Percentiles rank a stretch among this genome's conserved stretches.
Evolutionary conservation across 2,113 vertebrate species (phyloP).

Genomic region (Rhabdornis inornatus): DNA sequence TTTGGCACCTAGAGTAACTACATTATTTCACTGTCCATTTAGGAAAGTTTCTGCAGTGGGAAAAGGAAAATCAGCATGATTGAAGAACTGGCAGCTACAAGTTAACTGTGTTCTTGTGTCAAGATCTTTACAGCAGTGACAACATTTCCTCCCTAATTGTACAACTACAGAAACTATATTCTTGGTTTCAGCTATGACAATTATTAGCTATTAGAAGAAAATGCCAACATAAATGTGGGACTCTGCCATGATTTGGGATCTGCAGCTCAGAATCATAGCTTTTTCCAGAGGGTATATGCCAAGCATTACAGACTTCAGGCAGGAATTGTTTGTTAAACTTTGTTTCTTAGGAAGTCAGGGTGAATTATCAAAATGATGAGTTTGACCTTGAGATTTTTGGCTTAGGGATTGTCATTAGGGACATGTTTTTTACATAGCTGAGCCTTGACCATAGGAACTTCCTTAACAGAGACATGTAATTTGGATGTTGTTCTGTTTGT

Average conservation of each 20-base stretch:
- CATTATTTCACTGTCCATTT: slow-evolving; percentile 1
- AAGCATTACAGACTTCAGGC: background rate
- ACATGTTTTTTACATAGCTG: background rate
- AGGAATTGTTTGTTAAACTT: background rate
- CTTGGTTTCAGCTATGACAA: background rate
- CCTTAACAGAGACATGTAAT: background rate
- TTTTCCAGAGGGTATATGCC: background rate
- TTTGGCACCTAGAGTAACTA: background rate
- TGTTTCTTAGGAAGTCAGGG: background rate
- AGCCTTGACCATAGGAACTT: background rate
- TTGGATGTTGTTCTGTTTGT: background rate
- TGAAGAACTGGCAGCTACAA: background rate
- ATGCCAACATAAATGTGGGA: background rate
- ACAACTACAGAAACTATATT: background rate
- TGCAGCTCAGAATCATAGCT: background rate
- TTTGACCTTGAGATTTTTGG: background rate
- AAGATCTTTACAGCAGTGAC: background rate
- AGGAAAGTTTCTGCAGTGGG: background rate
- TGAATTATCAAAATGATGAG: background rate
- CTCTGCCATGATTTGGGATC: background rate
- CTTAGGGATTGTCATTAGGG: background rate
- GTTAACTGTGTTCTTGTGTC: background rate
- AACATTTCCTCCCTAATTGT: background rate
- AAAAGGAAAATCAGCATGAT: background rate
- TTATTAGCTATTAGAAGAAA: background rate